Evolutionary conservation across 1,140 invertebrate genomes (phyloP).

Genomic region (Pseudomyrmex pallidus): DNA sequence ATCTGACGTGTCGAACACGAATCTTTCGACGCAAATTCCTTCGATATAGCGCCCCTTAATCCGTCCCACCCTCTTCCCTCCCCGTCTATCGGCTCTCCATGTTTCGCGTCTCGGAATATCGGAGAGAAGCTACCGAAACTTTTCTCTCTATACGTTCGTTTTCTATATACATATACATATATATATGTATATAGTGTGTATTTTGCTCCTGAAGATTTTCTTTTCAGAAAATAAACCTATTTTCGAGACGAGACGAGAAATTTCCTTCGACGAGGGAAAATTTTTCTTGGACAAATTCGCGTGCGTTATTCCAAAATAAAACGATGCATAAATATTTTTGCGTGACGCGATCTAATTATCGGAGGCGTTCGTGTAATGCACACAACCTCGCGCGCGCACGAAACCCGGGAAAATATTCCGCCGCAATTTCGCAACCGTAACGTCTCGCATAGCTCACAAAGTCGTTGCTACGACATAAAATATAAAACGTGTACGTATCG

Average conservation of each 20-base stretch:
- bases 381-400: not conserved
- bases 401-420: slow-evolving; percentile 28
- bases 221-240: no score
- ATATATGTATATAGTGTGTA: no score
- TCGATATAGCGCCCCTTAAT: slow-evolving; percentile 26
- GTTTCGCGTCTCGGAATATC: slow-evolving; percentile 4
- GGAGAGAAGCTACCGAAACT: slow-evolving; percentile 3
- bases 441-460: slow-evolving; percentile 46
- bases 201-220: no score
- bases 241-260: no score
- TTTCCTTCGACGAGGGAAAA: no score
- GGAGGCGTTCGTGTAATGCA: slow-evolving; percentile 2
- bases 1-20: slow-evolving; percentile 35
- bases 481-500: slow-evolving; percentile 49
- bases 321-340: no score
- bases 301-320: no score
- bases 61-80: not conserved
- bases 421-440: slow-evolving; percentile 37
- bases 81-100: slow-evolving; percentile 3
- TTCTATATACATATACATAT: no score
- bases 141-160: slow-evolving; percentile 1
- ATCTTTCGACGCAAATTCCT: not conserved
- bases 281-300: no score
- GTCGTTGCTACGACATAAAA: slow-evolving; percentile 42
- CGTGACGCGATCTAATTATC: not conserved